phyloP scores from a whole-genome alignment of 2,797 vertebrate species.

The Bovichtus variegatus region DNA sequence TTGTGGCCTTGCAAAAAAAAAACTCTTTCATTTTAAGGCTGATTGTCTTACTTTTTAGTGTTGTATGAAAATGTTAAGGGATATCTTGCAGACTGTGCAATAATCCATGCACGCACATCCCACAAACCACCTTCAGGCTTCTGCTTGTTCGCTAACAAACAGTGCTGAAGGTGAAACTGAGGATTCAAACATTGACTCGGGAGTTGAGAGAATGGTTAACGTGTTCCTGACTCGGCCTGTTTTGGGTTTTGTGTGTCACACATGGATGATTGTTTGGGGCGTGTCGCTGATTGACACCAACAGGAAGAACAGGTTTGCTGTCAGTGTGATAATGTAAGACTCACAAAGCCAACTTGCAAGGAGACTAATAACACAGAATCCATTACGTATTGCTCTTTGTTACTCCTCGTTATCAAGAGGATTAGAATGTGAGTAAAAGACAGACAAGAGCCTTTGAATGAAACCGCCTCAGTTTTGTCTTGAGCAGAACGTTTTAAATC shows the following conservation, averaged over 20 bases:
- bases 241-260: slow-evolving; percentile 59
- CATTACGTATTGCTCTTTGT: slow-evolving; percentile 9
- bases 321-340: slow-evolving; percentile 3
- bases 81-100: not conserved
- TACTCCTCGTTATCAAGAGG: not conserved
- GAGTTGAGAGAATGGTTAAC: slow-evolving; percentile 37
- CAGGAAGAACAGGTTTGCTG: slow-evolving; percentile 79
- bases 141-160: slow-evolving; percentile 11
- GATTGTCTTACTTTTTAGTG: not conserved
- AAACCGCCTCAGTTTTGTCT: slow-evolving; percentile 13
- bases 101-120: not conserved
- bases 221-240: slow-evolving; percentile 52
- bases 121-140: not conserved
- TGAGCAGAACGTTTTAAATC: not conserved
- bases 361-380: not conserved
- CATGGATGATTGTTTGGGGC: slow-evolving; percentile 53
- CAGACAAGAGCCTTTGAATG: not conserved
- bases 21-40: not conserved
- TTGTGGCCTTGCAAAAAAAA: not conserved
- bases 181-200: slow-evolving; percentile 66
- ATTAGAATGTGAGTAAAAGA: not conserved
- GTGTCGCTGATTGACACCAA: slow-evolving; percentile 47
- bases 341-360: slow-evolving; percentile 7
- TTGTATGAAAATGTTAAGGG: not conserved
- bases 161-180: slow-evolving; percentile 39